phyloP scores from a whole-genome alignment of 2,113 vertebrate species.

The Macrotus californicus region DNA sequence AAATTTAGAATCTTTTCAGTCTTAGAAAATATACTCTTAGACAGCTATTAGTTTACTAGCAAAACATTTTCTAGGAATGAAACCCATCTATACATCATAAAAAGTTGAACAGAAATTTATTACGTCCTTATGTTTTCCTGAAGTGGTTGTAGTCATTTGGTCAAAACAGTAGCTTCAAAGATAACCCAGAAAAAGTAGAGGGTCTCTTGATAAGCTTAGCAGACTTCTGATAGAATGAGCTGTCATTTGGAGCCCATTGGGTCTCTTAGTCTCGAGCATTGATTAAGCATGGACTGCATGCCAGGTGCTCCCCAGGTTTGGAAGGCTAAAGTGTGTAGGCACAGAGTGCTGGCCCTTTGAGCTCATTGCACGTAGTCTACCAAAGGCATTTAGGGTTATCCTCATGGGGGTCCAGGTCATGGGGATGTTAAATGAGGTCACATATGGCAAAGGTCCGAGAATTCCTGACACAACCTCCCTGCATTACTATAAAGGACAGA shows the following conservation, averaged over 20 bases:
- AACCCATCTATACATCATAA: background rate
- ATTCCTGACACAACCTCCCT: background rate
- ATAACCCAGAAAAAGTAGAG: background rate
- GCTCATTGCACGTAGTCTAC: background rate
- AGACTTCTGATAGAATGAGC: background rate
- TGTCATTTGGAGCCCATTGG: background rate
- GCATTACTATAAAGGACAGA: background rate
- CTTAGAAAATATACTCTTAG: background rate
- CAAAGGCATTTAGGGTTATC: background rate
- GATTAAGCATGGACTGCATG: background rate
- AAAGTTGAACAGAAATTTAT: background rate
- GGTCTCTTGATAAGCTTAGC: background rate
- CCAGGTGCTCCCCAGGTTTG: background rate
- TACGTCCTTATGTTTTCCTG: background rate
- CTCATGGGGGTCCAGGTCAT: background rate
- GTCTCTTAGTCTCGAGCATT: background rate
- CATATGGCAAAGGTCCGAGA: background rate
- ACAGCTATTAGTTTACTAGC: background rate
- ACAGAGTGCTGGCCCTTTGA: background rate
- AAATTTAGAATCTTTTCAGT: background rate
- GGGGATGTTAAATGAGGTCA: background rate
- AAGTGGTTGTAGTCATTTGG: background rate
- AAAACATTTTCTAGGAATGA: background rate
- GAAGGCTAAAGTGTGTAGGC: background rate
- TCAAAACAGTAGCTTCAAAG: background rate